Evolutionary conservation across 2,888 invertebrate genomes (phyloP), one percentile per base, ranked within the genome.

Genomic region (Hetaerina titia): DNA sequence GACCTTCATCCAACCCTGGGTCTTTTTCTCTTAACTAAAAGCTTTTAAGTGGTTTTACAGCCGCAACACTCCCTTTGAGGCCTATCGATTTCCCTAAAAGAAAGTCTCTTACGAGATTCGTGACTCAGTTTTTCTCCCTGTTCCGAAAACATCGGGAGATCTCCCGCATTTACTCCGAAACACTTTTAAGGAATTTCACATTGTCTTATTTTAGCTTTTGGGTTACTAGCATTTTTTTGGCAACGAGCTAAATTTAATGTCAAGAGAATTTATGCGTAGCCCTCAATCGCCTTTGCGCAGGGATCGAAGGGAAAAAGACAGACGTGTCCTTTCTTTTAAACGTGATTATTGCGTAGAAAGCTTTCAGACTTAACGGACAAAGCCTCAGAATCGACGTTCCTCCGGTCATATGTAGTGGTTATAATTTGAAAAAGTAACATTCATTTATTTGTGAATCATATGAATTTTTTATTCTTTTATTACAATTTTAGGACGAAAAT

Each of bases 1-100:
- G 69, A 69, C 69, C 69, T 45, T 45, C 45, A 69, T 69, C 69
- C 69, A 9, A 5, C 64, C 69, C n/a, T 22, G 7, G 7, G 69
- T 69, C 69, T 5, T 69, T 69, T 69, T n/a, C 69, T 9, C 69
- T 69, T 69, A 69, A 69, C 69, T 69, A 69, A 69, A 69, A 69
- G 69, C 69, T n/a, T 69, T 69, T 69, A 69, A 69, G 69, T 69
- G 69, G 69, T 69, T 69, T 69, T 69, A 69, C 69, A 69, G 69
- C 69, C 69, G 9, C 69, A 22, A 22, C n/a, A n/a, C 69, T 69
- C 69, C 69, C 22, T 22, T 9, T 22, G 69, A 69, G n/a, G 69
- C 22, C 69, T 22, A 69, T 19, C 9, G 45, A 45, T 45, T 45
- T 45, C 45, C 45, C 45, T 45, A 22, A 69, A 60, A 60, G 69